Percentiles rank a stretch among this genome's conserved stretches.
phyloP scores from a whole-genome alignment of 2,888 invertebrate species.

The Phorcus lineatus region DNA sequence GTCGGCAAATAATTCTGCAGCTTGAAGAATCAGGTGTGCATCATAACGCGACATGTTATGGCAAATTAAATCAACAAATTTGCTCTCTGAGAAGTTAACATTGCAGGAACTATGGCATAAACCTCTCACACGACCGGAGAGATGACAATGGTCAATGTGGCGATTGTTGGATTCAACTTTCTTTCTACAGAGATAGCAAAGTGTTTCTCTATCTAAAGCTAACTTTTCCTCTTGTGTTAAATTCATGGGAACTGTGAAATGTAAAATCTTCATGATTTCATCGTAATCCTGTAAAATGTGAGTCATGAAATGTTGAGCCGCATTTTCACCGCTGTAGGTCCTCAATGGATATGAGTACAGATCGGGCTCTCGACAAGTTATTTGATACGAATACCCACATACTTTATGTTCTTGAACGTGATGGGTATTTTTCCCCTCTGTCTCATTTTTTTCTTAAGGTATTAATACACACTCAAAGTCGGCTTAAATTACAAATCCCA shows the following conservation, averaged over 20 bases:
- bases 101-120: neutral
- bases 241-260: neutral
- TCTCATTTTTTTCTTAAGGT: neutral
- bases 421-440: neutral
- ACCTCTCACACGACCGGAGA: neutral
- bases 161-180: neutral
- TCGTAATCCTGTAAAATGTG: neutral
- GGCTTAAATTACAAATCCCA: neutral
- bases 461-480: too few relatives aligned
- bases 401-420: neutral
- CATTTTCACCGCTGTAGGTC: neutral
- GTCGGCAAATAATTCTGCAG: too few relatives aligned
- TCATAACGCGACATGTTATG: neutral
- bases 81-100: neutral
- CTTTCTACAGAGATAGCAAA: neutral
- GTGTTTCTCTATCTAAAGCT: neutral
- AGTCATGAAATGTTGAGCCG: neutral
- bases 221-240: neutral
- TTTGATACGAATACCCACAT: too few relatives aligned
- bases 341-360: neutral
- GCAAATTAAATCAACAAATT: neutral
- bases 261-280: neutral
- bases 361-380: too few relatives aligned
- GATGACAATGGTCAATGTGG: neutral
- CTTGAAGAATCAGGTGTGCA: neutral